A percentile compares a stretch with the other conserved stretches of the same genome.
Conservation (phyloP, 2,113 vertebrate genomes). For the Coptodon rendalli region DNA sequence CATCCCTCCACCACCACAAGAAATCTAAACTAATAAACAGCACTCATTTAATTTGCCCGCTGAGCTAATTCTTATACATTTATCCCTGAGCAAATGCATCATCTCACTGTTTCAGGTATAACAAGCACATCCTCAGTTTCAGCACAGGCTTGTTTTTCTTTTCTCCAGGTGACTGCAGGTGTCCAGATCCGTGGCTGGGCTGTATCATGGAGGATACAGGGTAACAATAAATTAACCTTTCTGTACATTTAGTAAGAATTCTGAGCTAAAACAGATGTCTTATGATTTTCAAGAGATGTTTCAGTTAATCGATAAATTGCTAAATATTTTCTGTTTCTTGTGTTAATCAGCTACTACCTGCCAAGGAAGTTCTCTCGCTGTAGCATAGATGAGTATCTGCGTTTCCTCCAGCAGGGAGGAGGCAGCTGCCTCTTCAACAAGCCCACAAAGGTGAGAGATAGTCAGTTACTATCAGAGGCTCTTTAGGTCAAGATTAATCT, state of each 20-base stretch:
- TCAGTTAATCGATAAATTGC: neutral
- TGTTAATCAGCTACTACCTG: conserved; percentile 81
- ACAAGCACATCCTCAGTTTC: neutral
- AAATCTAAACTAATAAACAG: neutral
- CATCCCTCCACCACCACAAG: neutral
- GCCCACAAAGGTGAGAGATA: conserved; percentile 81
- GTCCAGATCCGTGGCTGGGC: conserved; percentile 90
- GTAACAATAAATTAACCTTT: conserved; percentile 59
- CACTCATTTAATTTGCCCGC: neutral
- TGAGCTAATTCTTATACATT: neutral
- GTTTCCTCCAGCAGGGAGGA: conserved; percentile 89
- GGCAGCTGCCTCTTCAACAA: conserved; percentile 98
- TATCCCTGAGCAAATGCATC: neutral
- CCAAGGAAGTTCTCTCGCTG: conserved; percentile 95
- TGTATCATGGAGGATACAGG: conserved; percentile 99
- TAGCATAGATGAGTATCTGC: conserved; percentile 90
- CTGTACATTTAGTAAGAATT: neutral
- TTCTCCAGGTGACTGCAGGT: conserved; percentile 84
- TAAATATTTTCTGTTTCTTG: neutral
- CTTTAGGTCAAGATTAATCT: neutral
- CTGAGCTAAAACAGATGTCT: neutral
- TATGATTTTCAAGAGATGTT: neutral
- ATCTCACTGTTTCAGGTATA: neutral
- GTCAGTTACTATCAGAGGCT: neutral
- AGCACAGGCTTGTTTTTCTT: neutral